Evolutionary conservation across 2,888 invertebrate species (phyloP), one percentile per base, ranked within the genome.

Genomic region (Plagodis dolabraria): DNA sequence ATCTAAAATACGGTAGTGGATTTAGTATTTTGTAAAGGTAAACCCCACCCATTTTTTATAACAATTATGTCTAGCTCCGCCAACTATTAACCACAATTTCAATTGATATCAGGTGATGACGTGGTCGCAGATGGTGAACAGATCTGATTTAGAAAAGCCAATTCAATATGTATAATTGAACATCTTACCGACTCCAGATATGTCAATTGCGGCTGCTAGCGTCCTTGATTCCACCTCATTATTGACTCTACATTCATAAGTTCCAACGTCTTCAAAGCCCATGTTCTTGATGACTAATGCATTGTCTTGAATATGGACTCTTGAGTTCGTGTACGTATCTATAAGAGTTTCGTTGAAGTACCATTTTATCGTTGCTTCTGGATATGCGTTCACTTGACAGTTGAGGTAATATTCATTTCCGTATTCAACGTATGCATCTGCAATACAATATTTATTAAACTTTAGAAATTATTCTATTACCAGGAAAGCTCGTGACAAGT

Each of bases 121-220:
- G 22, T 22, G 22, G 22, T 22, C 22, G 22, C 22, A 22, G 22
- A 22, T 22, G 22, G 22, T 22, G 22, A 22, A 22, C 22, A 22
- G 22, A 4, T 22, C 22, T 22, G 22, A 22, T 22, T 22, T 22
- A 22, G 22, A 22, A 22, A 2, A 22, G 22, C 22, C 22, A 4
- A 22, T 22, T 22, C 22, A 22, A 22, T 22, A 22, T 4, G 1
- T 22, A 22, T 22, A 22, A 22, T 4, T 22, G 4, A 22, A 22
- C n/a, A 11, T 33, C 71, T 80, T 74, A 89, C 91, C 90, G 60
- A 92, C 66, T 35, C 89, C 91, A 40, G 85, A 79, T 43, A 92
- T 82, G 35, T 63, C 63, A 2, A 90, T 73, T 0, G 47, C 34
- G 6, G 85, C 86, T 0, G 46, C 59, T 59, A 75, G 78, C 0